Evolutionary conservation across 2,888 invertebrate genomes (phyloP).

Genomic region (Ichneumon xanthorius): DNA sequence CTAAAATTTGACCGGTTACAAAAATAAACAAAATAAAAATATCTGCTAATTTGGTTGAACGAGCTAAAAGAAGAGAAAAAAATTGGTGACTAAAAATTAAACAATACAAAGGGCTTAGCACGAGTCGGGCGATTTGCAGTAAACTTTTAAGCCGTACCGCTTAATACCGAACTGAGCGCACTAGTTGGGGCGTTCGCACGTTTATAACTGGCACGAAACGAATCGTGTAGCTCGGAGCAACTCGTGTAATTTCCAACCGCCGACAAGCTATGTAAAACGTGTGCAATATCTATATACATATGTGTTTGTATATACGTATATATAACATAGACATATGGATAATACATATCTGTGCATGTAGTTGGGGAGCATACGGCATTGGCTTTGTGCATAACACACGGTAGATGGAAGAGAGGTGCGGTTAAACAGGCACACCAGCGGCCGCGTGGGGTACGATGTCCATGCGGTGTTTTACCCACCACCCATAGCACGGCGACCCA

Average conservation of each 20-base stretch:
- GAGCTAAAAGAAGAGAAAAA: not conserved
- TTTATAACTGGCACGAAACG: slow-evolving; percentile 61
- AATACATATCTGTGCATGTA: slow-evolving; percentile 24
- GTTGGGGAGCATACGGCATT: slow-evolving; percentile 11
- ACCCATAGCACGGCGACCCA: slow-evolving; percentile 32
- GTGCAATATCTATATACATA: slow-evolving; percentile 19
- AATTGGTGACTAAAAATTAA: not conserved
- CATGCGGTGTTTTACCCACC: slow-evolving; percentile 53
- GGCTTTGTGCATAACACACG: slow-evolving; percentile 19
- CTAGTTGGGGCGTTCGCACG: slow-evolving; percentile 65
- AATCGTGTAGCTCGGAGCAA: slow-evolving; percentile 53
- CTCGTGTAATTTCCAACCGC: slow-evolving; percentile 61
- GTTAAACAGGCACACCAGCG: not conserved
- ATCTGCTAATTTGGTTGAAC: not conserved
- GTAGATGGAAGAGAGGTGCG: slow-evolving; percentile 24
- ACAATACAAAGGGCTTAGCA: not conserved
- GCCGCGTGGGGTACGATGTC: slow-evolving; percentile 51
- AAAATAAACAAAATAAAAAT: not conserved
- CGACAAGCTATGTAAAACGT: slow-evolving; percentile 43
- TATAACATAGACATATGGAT: not conserved
- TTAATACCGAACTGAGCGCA: slow-evolving; percentile 34
- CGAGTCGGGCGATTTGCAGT: slow-evolving; percentile 19
- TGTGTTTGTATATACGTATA: not conserved
- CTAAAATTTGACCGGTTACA: not conserved
- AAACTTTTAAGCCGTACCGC: slow-evolving; percentile 21